These are phyloP conservation scores for Desmophyllum pertusum DNA, from an alignment of 92 coral and sea anemone genomes.

Conservation along the genomic window DNA sequence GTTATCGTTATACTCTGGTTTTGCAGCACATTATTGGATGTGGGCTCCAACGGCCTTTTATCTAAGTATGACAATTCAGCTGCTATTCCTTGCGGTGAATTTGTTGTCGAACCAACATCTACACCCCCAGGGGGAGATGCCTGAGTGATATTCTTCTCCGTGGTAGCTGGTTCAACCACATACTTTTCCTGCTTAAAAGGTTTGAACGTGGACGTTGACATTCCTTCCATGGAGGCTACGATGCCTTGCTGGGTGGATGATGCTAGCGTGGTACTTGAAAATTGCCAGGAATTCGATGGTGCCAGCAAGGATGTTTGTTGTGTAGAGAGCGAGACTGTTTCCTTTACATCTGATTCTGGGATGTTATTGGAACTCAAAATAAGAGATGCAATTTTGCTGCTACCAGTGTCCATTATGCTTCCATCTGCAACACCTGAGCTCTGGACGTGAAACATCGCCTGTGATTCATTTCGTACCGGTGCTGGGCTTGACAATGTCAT, in stretches of 20 bases:
- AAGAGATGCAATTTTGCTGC: neutral
- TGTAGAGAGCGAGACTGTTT: neutral
- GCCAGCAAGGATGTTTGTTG: neutral
- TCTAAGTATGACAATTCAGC: neutral
- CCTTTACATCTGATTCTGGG: too few relatives aligned
- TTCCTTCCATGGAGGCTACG: neutral
- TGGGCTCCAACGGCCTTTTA: neutral
- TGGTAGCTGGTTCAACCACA: neutral
- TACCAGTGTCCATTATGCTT: neutral
- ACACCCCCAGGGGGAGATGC: neutral
- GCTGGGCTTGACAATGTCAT: neutral
- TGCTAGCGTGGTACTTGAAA: neutral
- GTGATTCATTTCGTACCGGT: neutral
- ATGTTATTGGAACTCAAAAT: too few relatives aligned
- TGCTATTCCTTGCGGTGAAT: neutral
- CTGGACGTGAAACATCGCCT: neutral
- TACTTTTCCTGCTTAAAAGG: neutral
- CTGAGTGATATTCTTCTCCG: neutral
- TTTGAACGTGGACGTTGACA: neutral
- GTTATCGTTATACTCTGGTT: neutral
- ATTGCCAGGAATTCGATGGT: neutral
- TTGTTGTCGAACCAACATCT: neutral
- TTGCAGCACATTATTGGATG: neutral
- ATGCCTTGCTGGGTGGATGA: neutral
- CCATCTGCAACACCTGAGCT: neutral